Base-by-base conservation (phyloP, 2,888 invertebrate genomes). In the Eubasilissa splendida region DNA sequence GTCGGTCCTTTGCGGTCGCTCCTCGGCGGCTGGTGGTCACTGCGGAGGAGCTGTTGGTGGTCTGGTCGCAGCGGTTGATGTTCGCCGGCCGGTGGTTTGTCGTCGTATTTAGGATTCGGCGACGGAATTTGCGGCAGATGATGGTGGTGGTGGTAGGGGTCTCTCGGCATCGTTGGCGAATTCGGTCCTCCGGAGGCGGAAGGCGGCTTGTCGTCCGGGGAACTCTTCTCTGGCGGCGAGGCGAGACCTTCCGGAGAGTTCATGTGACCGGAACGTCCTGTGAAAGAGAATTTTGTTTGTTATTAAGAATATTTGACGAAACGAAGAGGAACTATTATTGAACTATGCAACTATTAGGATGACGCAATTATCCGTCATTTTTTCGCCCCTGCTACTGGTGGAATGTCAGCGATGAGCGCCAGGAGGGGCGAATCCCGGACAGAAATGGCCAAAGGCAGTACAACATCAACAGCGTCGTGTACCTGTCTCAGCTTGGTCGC, bases 221-320 rank as follows among this genome's bases (percentile, higher is more conserved):
- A 89, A 9, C 88, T 88, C 84, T 89, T 89, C 4, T 88, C 89
- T 33, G 90, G 89, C 54, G 89, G 89, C 59, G 89, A 89, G 0
- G 88, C 86, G 0, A 88, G 88, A 84, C 90, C 89, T 10, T 90
- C 89, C 7, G 90, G 90, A 2, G 90, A 90, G 79, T 90, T 89
- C 4, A 88, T 87, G 31, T 89, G 90, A 84, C 90, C 90, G 0
- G 88, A 86, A 76, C 90, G 90, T 80, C 89, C 90, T 91, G 86
- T 4, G 54, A 63, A 53, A 53, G 10, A 4, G 22, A 22, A 31
- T 10, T 22, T 11, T 42, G 66, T 50, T 4, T n/a, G 9, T 58
- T 11, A 58, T 58, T 58, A 4, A n/a, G n/a, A 56, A 58, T 58
- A 58, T 58, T 56, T 56, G 22, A 42, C 42, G 42, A 7, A 42